Conservation (phyloP, 2,797 vertebrate species). For the Semotilus atromaculatus region DNA sequence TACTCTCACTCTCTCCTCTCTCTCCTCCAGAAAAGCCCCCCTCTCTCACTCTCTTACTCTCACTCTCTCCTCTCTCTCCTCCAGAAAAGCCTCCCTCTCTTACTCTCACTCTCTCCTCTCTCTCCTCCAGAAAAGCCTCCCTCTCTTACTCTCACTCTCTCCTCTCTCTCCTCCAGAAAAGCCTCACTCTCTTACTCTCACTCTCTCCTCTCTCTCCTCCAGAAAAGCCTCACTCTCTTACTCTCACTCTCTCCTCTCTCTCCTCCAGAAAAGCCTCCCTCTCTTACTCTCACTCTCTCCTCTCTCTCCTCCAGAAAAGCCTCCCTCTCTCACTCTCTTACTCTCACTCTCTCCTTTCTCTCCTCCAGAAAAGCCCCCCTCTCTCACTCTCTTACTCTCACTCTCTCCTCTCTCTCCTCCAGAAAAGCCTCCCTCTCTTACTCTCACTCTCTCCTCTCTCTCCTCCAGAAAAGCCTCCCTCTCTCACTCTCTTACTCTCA, state of each 20-base stretch:
- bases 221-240: conserved; percentile 92
- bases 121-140: conserved; percentile 85
- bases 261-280: conserved; percentile 86
- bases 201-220: neutral
- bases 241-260: conserved; percentile 57
- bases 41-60: conserved; percentile 88
- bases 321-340: conserved; percentile 89
- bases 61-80: neutral
- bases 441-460: conserved; percentile 57
- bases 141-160: conserved; percentile 81
- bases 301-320: conserved; percentile 80
- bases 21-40: conserved; percentile 85
- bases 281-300: conserved; percentile 79
- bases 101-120: conserved; percentile 70
- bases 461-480: conserved; percentile 86
- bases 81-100: conserved; percentile 90
- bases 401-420: neutral
- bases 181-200: conserved; percentile 88
- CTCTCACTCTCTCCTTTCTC: too few species aligned
- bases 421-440: conserved; percentile 92
- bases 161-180: conserved; percentile 78
- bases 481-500: too few species aligned
- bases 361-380: conserved; percentile 86
- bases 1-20: conserved; percentile 70
- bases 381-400: too few species aligned